phyloP scores from a whole-genome alignment of 2,113 vertebrate genomes.

The Craseonycteris thonglongyai region DNA sequence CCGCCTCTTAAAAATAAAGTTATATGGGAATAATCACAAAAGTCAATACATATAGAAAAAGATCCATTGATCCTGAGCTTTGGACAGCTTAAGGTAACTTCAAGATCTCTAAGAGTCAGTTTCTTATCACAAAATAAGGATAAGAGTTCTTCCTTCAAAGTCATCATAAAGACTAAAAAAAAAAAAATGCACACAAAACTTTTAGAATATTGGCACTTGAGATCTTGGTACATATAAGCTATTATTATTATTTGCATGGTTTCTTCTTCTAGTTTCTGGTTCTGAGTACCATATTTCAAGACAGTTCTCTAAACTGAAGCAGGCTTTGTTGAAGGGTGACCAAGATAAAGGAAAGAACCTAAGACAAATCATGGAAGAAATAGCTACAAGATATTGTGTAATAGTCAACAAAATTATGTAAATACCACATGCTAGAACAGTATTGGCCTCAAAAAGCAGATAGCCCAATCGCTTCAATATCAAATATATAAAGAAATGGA shows the following conservation, averaged over 20 bases:
- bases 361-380: background rate
- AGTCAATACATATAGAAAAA: background rate
- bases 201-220: background rate
- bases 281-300: background rate
- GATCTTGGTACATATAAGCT: background rate
- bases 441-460: background rate
- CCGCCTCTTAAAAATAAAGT: background rate
- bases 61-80: background rate
- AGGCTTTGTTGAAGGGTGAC: background rate
- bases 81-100: background rate
- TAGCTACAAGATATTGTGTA: background rate
- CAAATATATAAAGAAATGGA: background rate
- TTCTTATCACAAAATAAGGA: background rate
- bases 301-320: background rate
- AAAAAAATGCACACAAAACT: background rate
- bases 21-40: background rate
- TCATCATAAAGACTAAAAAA: background rate
- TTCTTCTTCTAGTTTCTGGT: background rate
- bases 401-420: background rate
- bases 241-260: background rate
- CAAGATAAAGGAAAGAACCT: background rate
- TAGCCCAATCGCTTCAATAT: background rate
- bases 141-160: background rate
- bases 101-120: background rate
- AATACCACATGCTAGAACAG: background rate